Evolutionary conservation across 2,888 invertebrate species (phyloP).

Genomic region (Coenonympha arcania): DNA sequence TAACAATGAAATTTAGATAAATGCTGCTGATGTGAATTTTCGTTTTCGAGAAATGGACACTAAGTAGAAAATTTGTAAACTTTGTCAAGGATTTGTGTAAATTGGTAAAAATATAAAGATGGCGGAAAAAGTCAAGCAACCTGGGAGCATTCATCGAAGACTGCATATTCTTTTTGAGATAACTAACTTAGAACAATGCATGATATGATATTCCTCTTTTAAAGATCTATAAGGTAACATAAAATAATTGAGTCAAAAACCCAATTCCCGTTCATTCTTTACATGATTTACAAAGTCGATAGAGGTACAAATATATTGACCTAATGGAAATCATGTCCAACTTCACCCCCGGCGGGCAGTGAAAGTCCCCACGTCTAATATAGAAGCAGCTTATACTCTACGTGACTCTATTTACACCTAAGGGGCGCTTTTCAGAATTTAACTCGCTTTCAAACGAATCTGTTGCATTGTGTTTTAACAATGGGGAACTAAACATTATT

Average conservation of each 20-base stretch:
- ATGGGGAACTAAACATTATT: constrained; percentile 26
- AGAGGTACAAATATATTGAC: constrained; percentile 9
- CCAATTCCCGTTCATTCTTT: not conserved
- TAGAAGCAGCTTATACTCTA: constrained; percentile 52
- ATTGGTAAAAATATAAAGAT: too few species aligned
- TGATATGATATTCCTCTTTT: too few species aligned
- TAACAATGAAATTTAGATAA: too few species aligned
- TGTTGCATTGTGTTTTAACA: constrained; percentile 45
- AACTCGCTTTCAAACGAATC: constrained; percentile 52
- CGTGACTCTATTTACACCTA: constrained; percentile 65
- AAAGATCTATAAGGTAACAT: too few species aligned
- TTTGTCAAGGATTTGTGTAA: too few species aligned
- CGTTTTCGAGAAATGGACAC: too few species aligned
- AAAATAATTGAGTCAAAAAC: not conserved
- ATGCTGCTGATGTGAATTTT: too few species aligned
- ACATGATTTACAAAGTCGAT: not conserved
- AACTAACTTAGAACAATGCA: too few species aligned
- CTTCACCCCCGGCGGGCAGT: constrained; percentile 16
- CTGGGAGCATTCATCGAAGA: too few species aligned
- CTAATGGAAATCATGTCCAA: constrained; percentile 11
- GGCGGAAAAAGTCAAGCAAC: too few species aligned
- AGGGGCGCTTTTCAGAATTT: constrained; percentile 55
- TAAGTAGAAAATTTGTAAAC: too few species aligned
- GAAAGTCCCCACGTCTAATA: constrained; percentile 41
- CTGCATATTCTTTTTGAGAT: too few species aligned